Evolutionary conservation across 2,888 invertebrate genomes (phyloP).

Genomic region (Cheilosia urbana): DNA sequence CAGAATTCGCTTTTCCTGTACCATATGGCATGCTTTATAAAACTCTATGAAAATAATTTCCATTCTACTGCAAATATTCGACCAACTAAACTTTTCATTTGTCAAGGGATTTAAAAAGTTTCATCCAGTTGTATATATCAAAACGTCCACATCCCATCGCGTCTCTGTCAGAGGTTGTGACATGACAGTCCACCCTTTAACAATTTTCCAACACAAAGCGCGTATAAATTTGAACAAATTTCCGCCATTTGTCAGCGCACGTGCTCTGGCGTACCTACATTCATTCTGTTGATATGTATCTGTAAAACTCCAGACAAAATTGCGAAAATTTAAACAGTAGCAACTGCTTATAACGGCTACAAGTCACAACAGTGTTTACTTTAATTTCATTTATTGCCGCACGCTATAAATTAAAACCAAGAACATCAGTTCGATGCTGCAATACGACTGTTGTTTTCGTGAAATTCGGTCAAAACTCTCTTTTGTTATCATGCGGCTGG

Average conservation of each 20-base stretch:
- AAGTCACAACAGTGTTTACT: slow-evolving; percentile 27
- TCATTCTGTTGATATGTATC: not conserved
- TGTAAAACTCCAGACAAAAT: slow-evolving; percentile 5
- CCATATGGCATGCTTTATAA: too few species aligned
- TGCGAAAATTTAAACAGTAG: not conserved
- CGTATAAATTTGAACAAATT: slow-evolving; percentile 11
- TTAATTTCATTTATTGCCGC: slow-evolving; percentile 41
- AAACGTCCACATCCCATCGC: too few species aligned
- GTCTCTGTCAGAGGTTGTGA: too few species aligned
- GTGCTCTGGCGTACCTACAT: not conserved
- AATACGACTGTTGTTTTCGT: slow-evolving; percentile 1
- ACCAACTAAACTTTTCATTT: too few species aligned
- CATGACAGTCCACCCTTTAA: not conserved
- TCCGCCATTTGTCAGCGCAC: slow-evolving; percentile 37
- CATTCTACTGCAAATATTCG: too few species aligned
- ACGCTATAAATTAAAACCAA: slow-evolving; percentile 7
- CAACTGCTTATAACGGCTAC: slow-evolving; percentile 15
- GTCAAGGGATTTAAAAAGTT: too few species aligned
- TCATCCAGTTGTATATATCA: too few species aligned
- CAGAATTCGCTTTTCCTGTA: too few species aligned
- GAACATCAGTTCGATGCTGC: slow-evolving; percentile 17
- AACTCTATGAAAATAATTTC: too few species aligned
- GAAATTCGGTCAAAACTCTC: slow-evolving; percentile 54
- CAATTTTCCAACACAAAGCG: not conserved
- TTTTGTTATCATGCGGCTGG: slow-evolving; percentile 6